These are phyloP conservation scores for Colossoma macropomum DNA, from an alignment of 2,113 vertebrate genomes.

Conservation along the genomic window DNA sequence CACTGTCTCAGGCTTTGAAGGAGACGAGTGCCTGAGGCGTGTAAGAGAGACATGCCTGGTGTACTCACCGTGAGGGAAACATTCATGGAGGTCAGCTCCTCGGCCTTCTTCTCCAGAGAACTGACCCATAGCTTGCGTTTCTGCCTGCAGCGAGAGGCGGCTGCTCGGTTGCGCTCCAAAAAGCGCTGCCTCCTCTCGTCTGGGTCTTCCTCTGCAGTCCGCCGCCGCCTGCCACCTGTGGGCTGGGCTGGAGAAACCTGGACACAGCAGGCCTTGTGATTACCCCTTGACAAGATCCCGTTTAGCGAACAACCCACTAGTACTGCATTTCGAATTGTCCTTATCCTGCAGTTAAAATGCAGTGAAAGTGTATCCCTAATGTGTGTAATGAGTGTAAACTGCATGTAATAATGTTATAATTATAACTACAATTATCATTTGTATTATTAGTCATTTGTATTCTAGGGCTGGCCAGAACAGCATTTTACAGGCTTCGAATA, in stretches of 20 bases:
- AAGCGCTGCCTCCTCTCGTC: slow-evolving; percentile 95
- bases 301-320: too few species aligned
- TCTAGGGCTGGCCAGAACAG: too few species aligned
- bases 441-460: background rate
- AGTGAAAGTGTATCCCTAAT: background rate
- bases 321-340: too few species aligned
- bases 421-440: too few species aligned
- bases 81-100: slow-evolving; percentile 92
- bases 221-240: slow-evolving; percentile 87
- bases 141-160: slow-evolving; percentile 94
- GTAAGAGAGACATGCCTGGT: background rate
- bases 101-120: slow-evolving; percentile 94
- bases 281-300: background rate
- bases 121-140: slow-evolving; percentile 95
- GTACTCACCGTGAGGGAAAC: slow-evolving; percentile 92
- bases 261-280: background rate
- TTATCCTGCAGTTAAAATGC: too few species aligned
- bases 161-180: slow-evolving; percentile 93
- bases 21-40: background rate
- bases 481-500: too few species aligned
- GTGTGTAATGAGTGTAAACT: too few species aligned
- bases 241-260: slow-evolving; percentile 96
- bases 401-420: too few species aligned
- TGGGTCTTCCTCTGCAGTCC: slow-evolving; percentile 90
- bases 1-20: background rate